Conservation (phyloP, 2,888 invertebrate species). For the Andrena camellia region DNA sequence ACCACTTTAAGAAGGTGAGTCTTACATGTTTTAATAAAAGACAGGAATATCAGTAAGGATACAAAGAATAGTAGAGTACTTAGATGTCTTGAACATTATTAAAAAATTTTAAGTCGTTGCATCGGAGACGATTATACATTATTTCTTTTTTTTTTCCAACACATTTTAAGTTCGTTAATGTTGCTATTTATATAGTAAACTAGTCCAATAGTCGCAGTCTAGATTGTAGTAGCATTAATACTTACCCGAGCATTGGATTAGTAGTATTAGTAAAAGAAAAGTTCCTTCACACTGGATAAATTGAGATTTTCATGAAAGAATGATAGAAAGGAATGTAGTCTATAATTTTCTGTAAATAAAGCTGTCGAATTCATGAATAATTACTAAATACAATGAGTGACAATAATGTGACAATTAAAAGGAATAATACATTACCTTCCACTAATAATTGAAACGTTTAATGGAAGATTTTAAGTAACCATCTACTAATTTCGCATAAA, state of each 20-base stretch:
- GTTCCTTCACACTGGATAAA: not conserved
- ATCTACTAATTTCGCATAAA: slow-evolving; percentile 3
- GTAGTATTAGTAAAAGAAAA: slow-evolving; percentile 24
- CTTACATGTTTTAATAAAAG: not conserved
- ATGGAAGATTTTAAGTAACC: not conserved
- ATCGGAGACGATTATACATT: slow-evolving; percentile 40
- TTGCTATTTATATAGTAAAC: slow-evolving; percentile 36
- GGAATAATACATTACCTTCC: not conserved
- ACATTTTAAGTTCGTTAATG: slow-evolving; percentile 29
- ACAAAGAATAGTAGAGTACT: slow-evolving; percentile 30
- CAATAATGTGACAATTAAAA: not conserved
- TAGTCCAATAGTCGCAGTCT: slow-evolving; percentile 47
- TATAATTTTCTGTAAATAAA: slow-evolving; percentile 35
- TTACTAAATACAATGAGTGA: not conserved
- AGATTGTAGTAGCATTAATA: slow-evolving; percentile 49
- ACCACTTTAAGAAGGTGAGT: slow-evolving; percentile 98
- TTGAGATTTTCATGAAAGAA: slow-evolving; percentile 6
- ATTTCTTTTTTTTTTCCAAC: slow-evolving; percentile 18
- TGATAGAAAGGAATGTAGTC: slow-evolving; percentile 64
- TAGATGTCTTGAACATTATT: slow-evolving; percentile 39
- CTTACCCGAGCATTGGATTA: slow-evolving; percentile 27
- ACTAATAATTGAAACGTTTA: not conserved
- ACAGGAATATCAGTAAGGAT: not conserved
- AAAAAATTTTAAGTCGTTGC: slow-evolving; percentile 34
- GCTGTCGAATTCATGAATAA: not conserved